Conservation (phyloP, 1,140 invertebrate genomes). For the Cyrtorhinus lividipennis region DNA sequence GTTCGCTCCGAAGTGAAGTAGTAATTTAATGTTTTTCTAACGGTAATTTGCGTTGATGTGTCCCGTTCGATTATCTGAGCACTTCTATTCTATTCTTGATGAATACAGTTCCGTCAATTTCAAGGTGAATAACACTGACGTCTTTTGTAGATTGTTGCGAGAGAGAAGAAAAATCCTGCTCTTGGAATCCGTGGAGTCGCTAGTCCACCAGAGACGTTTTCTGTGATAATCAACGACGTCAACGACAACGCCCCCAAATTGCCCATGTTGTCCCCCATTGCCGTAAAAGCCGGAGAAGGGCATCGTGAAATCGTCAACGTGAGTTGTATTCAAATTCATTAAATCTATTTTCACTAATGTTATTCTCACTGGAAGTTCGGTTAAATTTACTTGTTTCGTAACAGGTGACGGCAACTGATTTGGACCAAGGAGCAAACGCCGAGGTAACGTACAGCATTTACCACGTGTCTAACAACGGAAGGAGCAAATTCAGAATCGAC, state of each 20-base stretch:
- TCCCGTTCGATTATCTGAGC: no score
- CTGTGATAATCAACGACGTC: constrained; percentile 61
- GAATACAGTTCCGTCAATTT: no score
- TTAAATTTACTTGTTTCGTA: constrained; percentile 8
- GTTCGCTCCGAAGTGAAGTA: no score
- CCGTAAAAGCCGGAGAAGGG: constrained; percentile 64
- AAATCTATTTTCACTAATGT: not conserved
- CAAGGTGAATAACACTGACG: no score
- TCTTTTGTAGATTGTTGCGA: constrained; percentile 54
- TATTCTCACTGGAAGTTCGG: no score
- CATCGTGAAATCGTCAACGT: constrained; percentile 59
- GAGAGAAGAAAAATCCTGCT: constrained; percentile 39
- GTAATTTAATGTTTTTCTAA: no score
- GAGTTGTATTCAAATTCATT: constrained; percentile 11
- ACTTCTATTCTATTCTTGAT: no score
- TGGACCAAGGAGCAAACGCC: constrained; percentile 70
- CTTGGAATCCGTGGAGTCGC: constrained; percentile 47
- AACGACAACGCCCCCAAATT: constrained; percentile 73
- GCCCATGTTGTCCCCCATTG: constrained; percentile 56
- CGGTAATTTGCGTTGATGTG: no score
- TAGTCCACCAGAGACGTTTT: constrained; percentile 61
- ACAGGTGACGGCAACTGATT: constrained; percentile 62
- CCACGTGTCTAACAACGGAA: constrained; percentile 78
- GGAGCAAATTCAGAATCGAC: constrained; percentile 70
- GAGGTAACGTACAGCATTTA: constrained; percentile 68